A percentile compares a stretch with the other conserved stretches of the same genome.
phyloP scores from a whole-genome alignment of 1,140 invertebrate genomes.

The Drosophila ohnishii region DNA sequence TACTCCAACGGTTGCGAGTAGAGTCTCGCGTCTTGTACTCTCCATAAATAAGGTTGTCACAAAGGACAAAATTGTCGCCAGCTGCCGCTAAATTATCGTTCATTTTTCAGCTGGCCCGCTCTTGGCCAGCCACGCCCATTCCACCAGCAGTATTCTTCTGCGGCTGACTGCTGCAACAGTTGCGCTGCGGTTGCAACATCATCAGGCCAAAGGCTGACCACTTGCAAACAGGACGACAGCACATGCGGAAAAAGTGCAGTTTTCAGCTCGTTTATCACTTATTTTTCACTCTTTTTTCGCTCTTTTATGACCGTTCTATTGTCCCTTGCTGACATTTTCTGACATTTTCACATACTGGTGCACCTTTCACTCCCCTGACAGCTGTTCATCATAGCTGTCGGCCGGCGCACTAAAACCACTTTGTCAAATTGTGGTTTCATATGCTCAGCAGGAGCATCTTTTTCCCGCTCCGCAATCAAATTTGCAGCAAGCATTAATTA shows the following conservation, averaged over 20 bases:
- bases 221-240: slow-evolving; percentile 1
- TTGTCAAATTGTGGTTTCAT: slow-evolving; percentile 29
- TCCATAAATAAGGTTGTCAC: slow-evolving; percentile 25
- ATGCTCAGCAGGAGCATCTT: not conserved
- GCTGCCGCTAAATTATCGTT: slow-evolving; percentile 40
- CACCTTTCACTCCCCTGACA: slow-evolving; percentile 20
- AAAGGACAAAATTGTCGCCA: slow-evolving; percentile 9
- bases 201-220: slow-evolving; percentile 3
- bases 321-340: slow-evolving; percentile 49
- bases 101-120: slow-evolving; percentile 34
- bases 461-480: not conserved
- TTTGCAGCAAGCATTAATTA: slow-evolving; percentile 16
- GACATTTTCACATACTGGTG: slow-evolving; percentile 52
- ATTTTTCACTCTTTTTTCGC: slow-evolving; percentile 3
- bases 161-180: slow-evolving; percentile 51
- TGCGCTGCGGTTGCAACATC: slow-evolving; percentile 33
- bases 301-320: slow-evolving; percentile 39
- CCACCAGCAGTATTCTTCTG: not conserved
- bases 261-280: slow-evolving; percentile 10
- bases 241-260: slow-evolving; percentile 40
- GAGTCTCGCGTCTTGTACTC: slow-evolving; percentile 14
- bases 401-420: slow-evolving; percentile 2
- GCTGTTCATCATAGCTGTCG: slow-evolving; percentile 47
- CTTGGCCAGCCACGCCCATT: slow-evolving; percentile 40
- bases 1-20: slow-evolving; percentile 1